Evolutionary conservation across 1,140 invertebrate species (phyloP), one percentile per base, ranked within the genome.

Genomic region (Neodiprion fabricii): DNA sequence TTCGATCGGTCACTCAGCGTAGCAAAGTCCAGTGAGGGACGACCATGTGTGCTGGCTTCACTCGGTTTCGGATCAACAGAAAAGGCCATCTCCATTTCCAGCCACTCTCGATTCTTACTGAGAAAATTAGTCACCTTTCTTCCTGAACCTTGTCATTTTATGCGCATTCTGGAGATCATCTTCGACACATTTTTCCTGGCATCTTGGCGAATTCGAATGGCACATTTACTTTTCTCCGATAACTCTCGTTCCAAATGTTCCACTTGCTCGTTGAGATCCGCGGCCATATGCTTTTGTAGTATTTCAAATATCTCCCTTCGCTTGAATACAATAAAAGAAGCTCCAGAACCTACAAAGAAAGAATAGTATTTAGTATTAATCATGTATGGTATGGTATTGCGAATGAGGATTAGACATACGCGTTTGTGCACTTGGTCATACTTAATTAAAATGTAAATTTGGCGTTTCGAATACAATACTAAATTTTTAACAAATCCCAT

Each of bases 1-100:
- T 83, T 84, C 48, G 66, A 76, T 67, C 75, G 66, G 14, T 82
- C 78, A 71, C 77, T 76, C 10, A 50, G 75, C 72, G 82, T 76
- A 7, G 12, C 14, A 68, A 81, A 83, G 70, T 53, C 9, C 40
- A 79, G 78, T 47, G 11, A 14, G 10, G 79, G 80, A 10, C 79
- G 69, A 9, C 81, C 79, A 12, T 61, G 72, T 40, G 72, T 10
- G 12, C 74, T 70, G 49, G 65, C 9, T 77, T 40, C 28, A 47
- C 74, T 23, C 67, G 80, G 77, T 78, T 74, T 70, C 77, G 70
- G 61, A 76, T 75, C 17, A 0, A 21, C 17, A 21, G 17, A 21
- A 21, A 21, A 21, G 17, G 17, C 17, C 17, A 21, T 21, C 17
- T 21, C 17, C 17, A 21, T 21, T 0, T 21, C 17, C 17, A 21